phyloP scores from a whole-genome alignment of 2,888 invertebrate genomes.

The Amphipyra tragopoginis region DNA sequence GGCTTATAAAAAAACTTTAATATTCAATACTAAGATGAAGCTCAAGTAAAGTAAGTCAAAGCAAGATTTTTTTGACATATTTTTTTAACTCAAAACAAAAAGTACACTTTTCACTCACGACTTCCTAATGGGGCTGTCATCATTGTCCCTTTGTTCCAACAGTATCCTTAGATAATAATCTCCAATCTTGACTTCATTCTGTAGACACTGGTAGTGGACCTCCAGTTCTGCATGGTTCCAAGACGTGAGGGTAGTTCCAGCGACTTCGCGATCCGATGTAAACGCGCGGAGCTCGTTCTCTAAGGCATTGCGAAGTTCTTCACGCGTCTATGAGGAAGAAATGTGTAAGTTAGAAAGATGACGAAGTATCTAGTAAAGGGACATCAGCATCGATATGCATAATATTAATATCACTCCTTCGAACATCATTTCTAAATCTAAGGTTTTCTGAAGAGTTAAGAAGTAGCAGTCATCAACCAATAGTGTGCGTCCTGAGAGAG shows the following conservation, averaged over 20 bases:
- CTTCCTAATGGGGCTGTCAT: conserved; percentile 96
- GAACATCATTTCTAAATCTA: too few relatives aligned
- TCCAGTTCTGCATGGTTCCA: conserved; percentile 99
- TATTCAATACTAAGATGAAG: too few relatives aligned
- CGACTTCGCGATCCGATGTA: conserved; percentile 96
- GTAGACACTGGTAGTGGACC: conserved; percentile 97
- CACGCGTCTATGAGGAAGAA: conserved; percentile 93
- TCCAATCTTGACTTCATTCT: conserved; percentile 99
- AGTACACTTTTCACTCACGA: conserved; percentile 92
- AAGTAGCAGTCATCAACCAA: too few relatives aligned
- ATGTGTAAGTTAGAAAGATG: background rate
- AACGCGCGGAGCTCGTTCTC: conserved; percentile 98
- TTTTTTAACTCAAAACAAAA: too few relatives aligned
- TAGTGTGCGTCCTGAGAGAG: too few relatives aligned
- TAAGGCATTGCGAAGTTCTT: conserved; percentile 97
- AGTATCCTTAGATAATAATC: conserved; percentile 99
- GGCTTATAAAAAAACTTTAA: too few relatives aligned
- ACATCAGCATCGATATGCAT: too few relatives aligned
- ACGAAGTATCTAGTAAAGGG: too few relatives aligned
- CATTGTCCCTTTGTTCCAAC: conserved; percentile 96
- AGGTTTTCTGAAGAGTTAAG: too few relatives aligned
- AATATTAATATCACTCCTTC: too few relatives aligned
- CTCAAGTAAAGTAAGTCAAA: too few relatives aligned
- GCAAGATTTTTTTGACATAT: too few relatives aligned
- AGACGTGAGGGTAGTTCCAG: conserved; percentile 95